Conservation (phyloP, 2,113 vertebrate genomes). For the Sceloporus undulatus region DNA sequence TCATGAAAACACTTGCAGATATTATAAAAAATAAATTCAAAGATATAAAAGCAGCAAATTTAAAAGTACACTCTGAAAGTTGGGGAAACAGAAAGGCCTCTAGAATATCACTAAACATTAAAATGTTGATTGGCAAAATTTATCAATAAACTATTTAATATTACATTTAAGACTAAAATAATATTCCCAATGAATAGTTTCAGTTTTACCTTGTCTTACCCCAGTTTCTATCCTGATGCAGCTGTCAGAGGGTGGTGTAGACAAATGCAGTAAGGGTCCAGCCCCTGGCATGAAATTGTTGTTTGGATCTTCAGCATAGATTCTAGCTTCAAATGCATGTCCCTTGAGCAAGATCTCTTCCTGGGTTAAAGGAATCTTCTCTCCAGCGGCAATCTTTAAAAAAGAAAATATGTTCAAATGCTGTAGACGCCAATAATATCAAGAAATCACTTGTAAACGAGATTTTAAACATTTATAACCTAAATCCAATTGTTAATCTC, state of each 20-base stretch:
- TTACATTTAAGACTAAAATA: constrained; percentile 20
- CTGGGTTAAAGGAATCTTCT: constrained; percentile 92
- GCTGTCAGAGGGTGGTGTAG: constrained; percentile 84
- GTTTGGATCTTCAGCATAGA: constrained; percentile 95
- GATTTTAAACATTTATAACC: too few relatives aligned
- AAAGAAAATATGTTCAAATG: neutral
- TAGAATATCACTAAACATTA: neutral
- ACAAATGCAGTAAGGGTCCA: constrained; percentile 91
- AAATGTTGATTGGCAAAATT: neutral
- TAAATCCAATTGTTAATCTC: too few relatives aligned
- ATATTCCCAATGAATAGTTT: neutral
- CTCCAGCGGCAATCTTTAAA: constrained; percentile 92
- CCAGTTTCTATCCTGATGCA: constrained; percentile 94
- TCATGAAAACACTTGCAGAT: neutral
- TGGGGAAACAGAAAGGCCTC: neutral
- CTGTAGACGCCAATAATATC: neutral
- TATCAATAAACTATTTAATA: neutral
- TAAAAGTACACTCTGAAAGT: neutral
- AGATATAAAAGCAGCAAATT: neutral
- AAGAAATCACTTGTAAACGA: neutral
- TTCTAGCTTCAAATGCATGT: constrained; percentile 96
- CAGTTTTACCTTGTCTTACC: constrained; percentile 89
- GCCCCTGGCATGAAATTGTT: constrained; percentile 94
- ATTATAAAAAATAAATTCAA: neutral
- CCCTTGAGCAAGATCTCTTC: constrained; percentile 89